A percentile compares a stretch with the other conserved stretches of the same genome.
Evolutionary conservation across 2,888 invertebrate genomes (phyloP).

Genomic region (Trachelus tabidus): DNA sequence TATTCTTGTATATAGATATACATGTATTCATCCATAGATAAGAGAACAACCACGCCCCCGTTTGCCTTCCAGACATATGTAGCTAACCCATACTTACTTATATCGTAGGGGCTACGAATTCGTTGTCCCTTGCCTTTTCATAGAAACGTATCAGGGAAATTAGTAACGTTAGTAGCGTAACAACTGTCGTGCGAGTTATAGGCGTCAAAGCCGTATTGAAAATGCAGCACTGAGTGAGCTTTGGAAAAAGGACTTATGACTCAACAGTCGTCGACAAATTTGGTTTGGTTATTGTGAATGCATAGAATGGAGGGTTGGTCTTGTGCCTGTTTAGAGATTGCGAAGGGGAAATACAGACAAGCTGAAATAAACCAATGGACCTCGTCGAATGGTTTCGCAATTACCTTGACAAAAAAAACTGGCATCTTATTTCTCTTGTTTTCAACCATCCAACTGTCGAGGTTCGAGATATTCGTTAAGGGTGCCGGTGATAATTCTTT

Average conservation of each 20-base stretch:
- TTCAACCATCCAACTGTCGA: background rate
- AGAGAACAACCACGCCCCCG: background rate
- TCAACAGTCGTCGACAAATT: background rate
- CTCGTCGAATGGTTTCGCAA: background rate
- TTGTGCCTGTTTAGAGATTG: background rate
- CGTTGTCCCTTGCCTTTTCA: background rate
- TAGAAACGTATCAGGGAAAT: background rate
- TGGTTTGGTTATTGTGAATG: background rate
- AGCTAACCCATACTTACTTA: background rate
- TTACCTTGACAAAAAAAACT: background rate
- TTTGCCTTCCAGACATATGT: background rate
- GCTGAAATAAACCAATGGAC: background rate
- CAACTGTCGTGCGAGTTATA: background rate
- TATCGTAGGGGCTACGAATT: background rate
- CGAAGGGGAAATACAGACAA: background rate
- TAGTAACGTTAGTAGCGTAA: background rate
- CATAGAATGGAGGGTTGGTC: background rate
- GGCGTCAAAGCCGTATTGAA: background rate
- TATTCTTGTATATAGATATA: background rate
- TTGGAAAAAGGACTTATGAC: background rate
- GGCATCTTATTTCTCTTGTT: background rate
- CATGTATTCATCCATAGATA: background rate
- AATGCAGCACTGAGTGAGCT: background rate
- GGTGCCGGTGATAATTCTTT: background rate
- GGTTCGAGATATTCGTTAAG: background rate